Base-by-base conservation (phyloP, 2,888 invertebrate genomes). In the Exocentrus adspersus region DNA sequence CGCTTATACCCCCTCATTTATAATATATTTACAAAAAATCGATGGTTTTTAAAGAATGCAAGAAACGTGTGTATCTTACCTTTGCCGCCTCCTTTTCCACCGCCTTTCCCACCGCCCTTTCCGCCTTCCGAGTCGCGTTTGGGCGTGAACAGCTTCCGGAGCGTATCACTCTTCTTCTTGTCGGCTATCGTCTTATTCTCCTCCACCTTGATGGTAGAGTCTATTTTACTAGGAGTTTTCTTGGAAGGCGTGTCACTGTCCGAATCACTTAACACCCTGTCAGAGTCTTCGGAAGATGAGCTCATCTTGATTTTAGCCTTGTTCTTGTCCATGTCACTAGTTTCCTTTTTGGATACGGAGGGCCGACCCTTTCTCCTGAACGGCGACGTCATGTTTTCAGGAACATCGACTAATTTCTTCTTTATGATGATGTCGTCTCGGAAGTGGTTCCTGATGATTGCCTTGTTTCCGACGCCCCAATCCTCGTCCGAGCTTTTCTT, bases 41-140 rank as follows among this genome's bases (percentile, higher is more conserved):
- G n/a, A n/a, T n/a, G n/a, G n/a, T n/a, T n/a, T n/a, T n/a, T n/a
- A n/a, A n/a, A n/a, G n/a, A n/a, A n/a, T n/a, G n/a, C n/a, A n/a
- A n/a, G 10, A 42, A 53, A 24, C 42, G 24, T 21, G 19, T 20
- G 17, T 17, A 50, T 46, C 42, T 17, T 61, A 71, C 75, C 76
- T 70, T 74, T 73, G n/a, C 73, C 74, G 19, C 90, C 90, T 1
- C 90, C 90, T 71, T 83, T 83, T 12, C 90, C 90, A 66, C 92
- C 87, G 4, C 90, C 90, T 73, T 90, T 90, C 0, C 90, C 90
- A 16, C 90, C 90, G 48, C 89, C 87, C 73, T 89, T 90, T 6
- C 86, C 86, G 2, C 89, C 89, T 64, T 87, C 87, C 50, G 87
- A 87, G 73, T 85, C 86, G n/a, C 87, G 84, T 64, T 82, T 81